Conservation (phyloP, 2,113 vertebrate genomes). For the Oreochromis tanganicae region DNA sequence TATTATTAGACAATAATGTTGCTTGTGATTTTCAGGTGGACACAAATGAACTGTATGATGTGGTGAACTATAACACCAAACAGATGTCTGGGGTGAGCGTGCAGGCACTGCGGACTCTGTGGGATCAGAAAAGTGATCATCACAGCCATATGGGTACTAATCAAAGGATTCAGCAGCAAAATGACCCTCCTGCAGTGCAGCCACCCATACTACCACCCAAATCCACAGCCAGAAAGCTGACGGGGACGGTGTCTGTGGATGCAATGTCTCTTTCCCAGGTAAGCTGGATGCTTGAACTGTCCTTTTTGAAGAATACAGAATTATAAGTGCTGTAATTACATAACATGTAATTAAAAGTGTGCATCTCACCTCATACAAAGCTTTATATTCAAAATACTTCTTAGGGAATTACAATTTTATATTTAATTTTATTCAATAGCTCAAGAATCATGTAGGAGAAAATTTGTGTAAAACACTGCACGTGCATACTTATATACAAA, state of each 20-base stretch:
- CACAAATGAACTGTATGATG: slow-evolving; percentile 66
- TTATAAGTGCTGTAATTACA: neutral
- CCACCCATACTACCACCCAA: slow-evolving; percentile 29
- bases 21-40: slow-evolving; percentile 23
- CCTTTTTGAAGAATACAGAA: neutral
- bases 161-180: neutral
- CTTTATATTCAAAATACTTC: neutral
- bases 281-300: neutral
- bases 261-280: slow-evolving; percentile 32
- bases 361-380: neutral
- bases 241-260: slow-evolving; percentile 21
- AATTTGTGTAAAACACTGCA: neutral
- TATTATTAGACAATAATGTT: neutral
- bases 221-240: slow-evolving; percentile 36
- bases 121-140: slow-evolving; percentile 24
- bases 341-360: neutral
- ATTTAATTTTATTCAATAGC: neutral
- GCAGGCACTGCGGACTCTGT: slow-evolving; percentile 46
- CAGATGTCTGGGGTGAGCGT: slow-evolving; percentile 44
- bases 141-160: neutral
- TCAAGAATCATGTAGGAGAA: neutral
- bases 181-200: neutral
- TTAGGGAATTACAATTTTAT: neutral
- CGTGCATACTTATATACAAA: rapidly evolving
- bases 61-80: slow-evolving; percentile 45